A percentile compares a stretch with the other conserved stretches of the same genome.
These are phyloP conservation scores for Oxyura jamaicensis DNA, from an alignment of 2,113 vertebrate genomes.

Conservation along the genomic window DNA sequence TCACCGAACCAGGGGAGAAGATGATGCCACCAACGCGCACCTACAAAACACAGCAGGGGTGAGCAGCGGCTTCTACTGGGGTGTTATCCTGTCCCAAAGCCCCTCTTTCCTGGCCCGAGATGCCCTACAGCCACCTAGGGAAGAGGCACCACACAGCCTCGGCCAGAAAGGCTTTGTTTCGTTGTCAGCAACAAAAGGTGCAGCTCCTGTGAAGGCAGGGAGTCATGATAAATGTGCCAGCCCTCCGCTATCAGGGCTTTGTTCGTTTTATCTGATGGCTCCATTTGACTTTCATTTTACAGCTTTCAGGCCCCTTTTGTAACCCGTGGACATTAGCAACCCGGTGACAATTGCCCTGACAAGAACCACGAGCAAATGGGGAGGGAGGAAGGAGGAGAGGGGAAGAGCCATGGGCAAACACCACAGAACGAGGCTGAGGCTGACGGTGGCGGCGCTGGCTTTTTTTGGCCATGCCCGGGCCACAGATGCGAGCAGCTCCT, in stretches of 20 bases:
- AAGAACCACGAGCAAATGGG: not conserved
- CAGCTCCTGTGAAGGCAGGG: not conserved
- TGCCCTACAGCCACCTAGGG: not conserved
- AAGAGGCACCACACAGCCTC: rapidly evolving
- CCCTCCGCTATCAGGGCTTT: conserved; percentile 35
- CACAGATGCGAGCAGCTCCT: not conserved
- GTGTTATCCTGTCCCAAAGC: not conserved
- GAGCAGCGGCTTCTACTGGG: not conserved
- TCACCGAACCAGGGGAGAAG: conserved; percentile 91
- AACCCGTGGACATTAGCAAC: not conserved
- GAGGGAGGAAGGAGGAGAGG: not conserved
- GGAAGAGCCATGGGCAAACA: not conserved
- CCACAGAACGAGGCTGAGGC: not conserved
- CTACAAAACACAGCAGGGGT: conserved; percentile 65
- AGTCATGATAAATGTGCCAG: conserved; percentile 60
- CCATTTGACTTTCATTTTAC: conserved; percentile 69
- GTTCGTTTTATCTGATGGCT: conserved; percentile 70
- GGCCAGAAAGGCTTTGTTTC: too few species aligned
- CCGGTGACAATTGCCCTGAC: conserved; percentile 23
- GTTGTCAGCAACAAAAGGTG: not conserved
- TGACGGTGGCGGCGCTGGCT: not conserved
- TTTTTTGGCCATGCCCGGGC: not conserved
- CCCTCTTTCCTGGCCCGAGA: rapidly evolving
- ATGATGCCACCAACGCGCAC: conserved; percentile 93
- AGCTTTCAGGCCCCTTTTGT: conserved; percentile 53